Conservation (phyloP, 2,888 invertebrate genomes). For the Entomobrya multifasciata region DNA sequence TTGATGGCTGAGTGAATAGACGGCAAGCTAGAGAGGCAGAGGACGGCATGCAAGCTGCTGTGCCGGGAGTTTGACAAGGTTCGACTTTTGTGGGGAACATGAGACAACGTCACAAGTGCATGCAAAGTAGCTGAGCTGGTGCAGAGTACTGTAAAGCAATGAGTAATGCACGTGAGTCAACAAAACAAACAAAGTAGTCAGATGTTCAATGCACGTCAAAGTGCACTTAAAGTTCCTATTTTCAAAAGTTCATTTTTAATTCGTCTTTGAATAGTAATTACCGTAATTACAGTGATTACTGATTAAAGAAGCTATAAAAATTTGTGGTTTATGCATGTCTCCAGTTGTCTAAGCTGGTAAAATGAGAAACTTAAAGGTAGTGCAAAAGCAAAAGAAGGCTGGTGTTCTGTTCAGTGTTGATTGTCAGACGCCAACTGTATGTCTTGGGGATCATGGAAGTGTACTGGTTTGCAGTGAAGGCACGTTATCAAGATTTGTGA, state of each 20-base stretch:
- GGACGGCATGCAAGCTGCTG: slow-evolving; percentile 55
- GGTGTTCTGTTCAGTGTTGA: neutral
- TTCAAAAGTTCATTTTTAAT: neutral
- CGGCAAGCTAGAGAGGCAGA: neutral
- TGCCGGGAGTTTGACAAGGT: slow-evolving; percentile 49
- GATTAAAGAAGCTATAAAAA: no score
- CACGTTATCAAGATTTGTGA: slow-evolving; percentile 16
- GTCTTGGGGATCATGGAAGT: slow-evolving; percentile 72
- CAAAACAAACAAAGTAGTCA: neutral
- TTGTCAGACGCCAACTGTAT: slow-evolving; percentile 19
- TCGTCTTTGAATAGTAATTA: no score
- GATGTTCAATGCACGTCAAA: neutral
- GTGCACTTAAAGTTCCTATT: neutral
- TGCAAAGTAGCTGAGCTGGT: neutral
- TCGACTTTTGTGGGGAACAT: slow-evolving; percentile 9
- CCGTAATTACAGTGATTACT: no score
- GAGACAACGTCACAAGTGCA: slow-evolving; percentile 1
- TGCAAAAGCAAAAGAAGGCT: slow-evolving; percentile 44
- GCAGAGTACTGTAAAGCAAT: no score
- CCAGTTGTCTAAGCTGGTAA: no score
- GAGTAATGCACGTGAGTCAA: neutral
- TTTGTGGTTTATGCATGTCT: no score
- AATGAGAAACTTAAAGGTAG: slow-evolving; percentile 76
- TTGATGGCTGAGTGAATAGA: neutral
- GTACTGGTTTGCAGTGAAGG: slow-evolving; percentile 51